A percentile compares a stretch with the other conserved stretches of the same genome.
These are phyloP conservation scores for Hucho hucho DNA, from an alignment of 2,113 vertebrate species.

Conservation along the genomic window DNA sequence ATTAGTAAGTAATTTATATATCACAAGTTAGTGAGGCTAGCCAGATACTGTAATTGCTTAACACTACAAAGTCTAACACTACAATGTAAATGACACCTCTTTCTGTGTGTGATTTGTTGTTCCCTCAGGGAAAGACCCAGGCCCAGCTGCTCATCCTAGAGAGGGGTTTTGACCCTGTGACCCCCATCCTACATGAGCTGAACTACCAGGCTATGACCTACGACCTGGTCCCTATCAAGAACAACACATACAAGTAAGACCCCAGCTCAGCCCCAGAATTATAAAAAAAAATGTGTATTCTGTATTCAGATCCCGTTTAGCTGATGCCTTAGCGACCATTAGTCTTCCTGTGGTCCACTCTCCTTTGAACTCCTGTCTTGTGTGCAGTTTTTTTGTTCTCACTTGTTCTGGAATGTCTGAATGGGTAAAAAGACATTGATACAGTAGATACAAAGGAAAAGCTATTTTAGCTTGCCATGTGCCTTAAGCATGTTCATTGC, in stretches of 20 bases:
- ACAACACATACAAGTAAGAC: slow-evolving; percentile 88
- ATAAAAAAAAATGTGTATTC: slow-evolving; percentile 74
- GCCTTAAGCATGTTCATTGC: too few species aligned
- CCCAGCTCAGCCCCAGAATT: slow-evolving; percentile 58
- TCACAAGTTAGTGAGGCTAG: too few species aligned
- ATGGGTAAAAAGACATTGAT: slow-evolving; percentile 77
- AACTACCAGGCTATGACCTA: slow-evolving; percentile 98
- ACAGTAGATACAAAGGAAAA: slow-evolving; percentile 64
- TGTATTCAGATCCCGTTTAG: slow-evolving; percentile 8
- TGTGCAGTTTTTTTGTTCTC: too few species aligned
- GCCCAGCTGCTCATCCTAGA: slow-evolving; percentile 94
- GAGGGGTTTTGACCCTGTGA: slow-evolving; percentile 92
- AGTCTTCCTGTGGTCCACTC: too few species aligned
- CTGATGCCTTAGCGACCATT: too few species aligned
- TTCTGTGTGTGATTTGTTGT: slow-evolving; percentile 41
- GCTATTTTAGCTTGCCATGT: too few species aligned
- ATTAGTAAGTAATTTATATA: too few species aligned
- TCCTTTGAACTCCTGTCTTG: too few species aligned
- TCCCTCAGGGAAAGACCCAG: slow-evolving; percentile 86
- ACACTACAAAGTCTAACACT: too few species aligned
- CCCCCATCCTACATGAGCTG: slow-evolving; percentile 92
- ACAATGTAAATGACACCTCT: not conserved
- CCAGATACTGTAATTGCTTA: too few species aligned
- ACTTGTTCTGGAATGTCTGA: too few species aligned
- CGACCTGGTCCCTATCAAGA: slow-evolving; percentile 90